phyloP scores from a whole-genome alignment of 2,113 vertebrate genomes.

The Melospiza georgiana region DNA sequence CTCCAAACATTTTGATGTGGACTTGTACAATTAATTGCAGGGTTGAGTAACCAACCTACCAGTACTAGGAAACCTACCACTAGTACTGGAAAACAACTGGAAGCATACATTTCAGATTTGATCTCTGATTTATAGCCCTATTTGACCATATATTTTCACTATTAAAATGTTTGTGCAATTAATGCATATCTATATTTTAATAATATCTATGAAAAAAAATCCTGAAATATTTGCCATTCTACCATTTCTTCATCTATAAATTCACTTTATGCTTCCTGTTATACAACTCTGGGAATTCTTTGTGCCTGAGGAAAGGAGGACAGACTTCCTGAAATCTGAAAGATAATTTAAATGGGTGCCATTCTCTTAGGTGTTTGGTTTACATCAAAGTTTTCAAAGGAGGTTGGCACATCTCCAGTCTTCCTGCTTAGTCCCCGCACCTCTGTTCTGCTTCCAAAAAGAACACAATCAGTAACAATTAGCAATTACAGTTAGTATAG shows the following conservation, averaged over 20 bases:
- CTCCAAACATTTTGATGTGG: slow-evolving; percentile 42
- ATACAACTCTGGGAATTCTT: background rate
- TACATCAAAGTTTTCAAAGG: background rate
- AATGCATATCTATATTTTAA: background rate
- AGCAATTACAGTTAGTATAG: background rate
- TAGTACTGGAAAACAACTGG: background rate
- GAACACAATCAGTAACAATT: background rate
- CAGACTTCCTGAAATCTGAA: background rate
- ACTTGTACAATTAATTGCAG: slow-evolving; percentile 30
- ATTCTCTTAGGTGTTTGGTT: background rate
- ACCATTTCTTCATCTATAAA: background rate
- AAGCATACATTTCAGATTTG: background rate
- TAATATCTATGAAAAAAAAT: background rate
- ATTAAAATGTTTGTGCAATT: background rate
- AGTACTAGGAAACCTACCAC: background rate
- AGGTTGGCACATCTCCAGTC: background rate
- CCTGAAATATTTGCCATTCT: background rate
- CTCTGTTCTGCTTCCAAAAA: background rate
- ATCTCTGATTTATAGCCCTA: background rate
- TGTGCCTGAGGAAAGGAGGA: background rate
- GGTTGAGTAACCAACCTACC: background rate
- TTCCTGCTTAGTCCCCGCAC: accelerated
- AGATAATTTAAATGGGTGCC: background rate
- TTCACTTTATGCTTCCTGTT: background rate
- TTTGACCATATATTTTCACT: background rate